Conservation (phyloP, 1,140 invertebrate genomes). For the Sycobia sp. region DNA sequence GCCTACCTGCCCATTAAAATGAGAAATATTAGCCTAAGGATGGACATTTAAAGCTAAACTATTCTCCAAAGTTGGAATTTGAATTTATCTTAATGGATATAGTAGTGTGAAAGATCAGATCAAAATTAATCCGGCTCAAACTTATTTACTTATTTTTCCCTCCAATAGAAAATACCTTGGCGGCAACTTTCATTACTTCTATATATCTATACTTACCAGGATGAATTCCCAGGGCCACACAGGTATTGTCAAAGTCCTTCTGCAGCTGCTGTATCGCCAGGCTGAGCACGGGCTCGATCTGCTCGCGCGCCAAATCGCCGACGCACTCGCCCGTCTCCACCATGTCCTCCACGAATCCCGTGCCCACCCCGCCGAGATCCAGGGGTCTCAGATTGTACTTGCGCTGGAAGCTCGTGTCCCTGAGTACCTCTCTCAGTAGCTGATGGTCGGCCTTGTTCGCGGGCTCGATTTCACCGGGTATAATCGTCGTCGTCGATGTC, state of each 20-base stretch:
- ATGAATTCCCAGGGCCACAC: constrained; percentile 81
- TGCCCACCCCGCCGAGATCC: constrained; percentile 66
- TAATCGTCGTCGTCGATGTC: too few relatives aligned
- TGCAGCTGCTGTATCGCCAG: constrained; percentile 85
- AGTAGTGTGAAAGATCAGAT: too few relatives aligned
- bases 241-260: constrained; percentile 83
- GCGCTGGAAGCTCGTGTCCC: constrained; percentile 82
- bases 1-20: too few relatives aligned
- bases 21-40: too few relatives aligned
- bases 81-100: too few relatives aligned
- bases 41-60: too few relatives aligned
- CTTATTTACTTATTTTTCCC: too few relatives aligned
- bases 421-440: constrained; percentile 77
- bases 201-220: constrained; percentile 74
- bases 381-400: constrained; percentile 80
- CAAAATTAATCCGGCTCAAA: too few relatives aligned
- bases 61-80: too few relatives aligned
- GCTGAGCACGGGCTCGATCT: constrained; percentile 82
- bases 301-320: constrained; percentile 70
- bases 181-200: too few relatives aligned
- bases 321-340: constrained; percentile 57
- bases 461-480: too few relatives aligned
- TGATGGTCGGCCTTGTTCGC: constrained; percentile 68
- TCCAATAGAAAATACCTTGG: too few relatives aligned
- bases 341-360: constrained; percentile 64